Base-by-base conservation (phyloP, 2,113 vertebrate species). In the Proteles cristata region DNA sequence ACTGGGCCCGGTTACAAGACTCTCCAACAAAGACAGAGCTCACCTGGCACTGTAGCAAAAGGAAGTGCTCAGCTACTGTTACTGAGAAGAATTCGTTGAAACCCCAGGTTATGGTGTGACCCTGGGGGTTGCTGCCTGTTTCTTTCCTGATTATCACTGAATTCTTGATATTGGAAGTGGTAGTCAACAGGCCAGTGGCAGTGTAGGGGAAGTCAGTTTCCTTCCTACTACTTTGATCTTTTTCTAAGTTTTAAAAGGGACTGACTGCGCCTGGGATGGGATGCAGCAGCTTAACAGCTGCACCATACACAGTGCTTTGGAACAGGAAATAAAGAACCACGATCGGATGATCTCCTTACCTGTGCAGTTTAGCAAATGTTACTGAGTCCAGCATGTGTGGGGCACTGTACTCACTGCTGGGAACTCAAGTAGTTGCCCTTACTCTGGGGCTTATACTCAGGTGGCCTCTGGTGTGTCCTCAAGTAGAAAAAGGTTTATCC, bases 141-240 rank as follows among this genome's bases (percentile, higher is more conserved):
- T n/a, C 68, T 84, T 84, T 92, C 16, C n/a, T 71, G 39, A 77
- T 10, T 84, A 55, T 55, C 69, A 86, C 33, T 71, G 66, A 69
- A 84, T 65, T 93, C 33, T 81, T 94, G 26, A 12, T 86, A 66
- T 12, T 86, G 35, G 28, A 74, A 66, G 68, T 50, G 35, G 48
- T 39, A 90, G 12, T 55, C 69, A 80, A 7, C 26, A 86, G 71
- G 33, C 79, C 76, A 73, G 0, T 93, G 89, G 68, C 50, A 73
- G 21, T 31, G 15, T 71, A 61, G 77, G 50, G 26, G 28, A 88
- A 85, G 19, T 43, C 92, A 53, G 14, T 35, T 91, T 97, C 74
- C 39, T 97, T 95, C 39, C 85, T 88, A 33, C 89, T 43, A 88
- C 74, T 61, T 85, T 61, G 33, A 74, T 94, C 66, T 82, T 95